phyloP scores from a whole-genome alignment of 1,140 invertebrate species.

The Sycobia sp. region DNA sequence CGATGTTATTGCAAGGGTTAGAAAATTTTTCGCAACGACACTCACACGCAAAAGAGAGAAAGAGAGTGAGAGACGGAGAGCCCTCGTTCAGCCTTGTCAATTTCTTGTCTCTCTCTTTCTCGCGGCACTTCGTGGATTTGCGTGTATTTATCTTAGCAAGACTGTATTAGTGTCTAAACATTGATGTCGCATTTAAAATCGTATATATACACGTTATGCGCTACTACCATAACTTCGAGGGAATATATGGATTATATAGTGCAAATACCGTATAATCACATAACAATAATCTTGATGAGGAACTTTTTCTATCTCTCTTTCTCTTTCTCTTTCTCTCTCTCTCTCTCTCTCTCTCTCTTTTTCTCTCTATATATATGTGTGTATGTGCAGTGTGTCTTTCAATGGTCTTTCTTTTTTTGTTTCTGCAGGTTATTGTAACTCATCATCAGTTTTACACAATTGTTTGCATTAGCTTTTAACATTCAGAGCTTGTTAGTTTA shows the following conservation, averaged over 20 bases:
- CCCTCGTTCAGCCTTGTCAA: constrained; percentile 25
- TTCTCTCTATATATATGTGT: too few species aligned
- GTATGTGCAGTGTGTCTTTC: not conserved
- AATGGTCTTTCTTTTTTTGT: too few species aligned
- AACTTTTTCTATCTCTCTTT: too few species aligned
- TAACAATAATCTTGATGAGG: constrained; percentile 6
- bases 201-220: not conserved
- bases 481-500: too few species aligned
- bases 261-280: constrained; percentile 1
- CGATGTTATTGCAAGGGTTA: not conserved
- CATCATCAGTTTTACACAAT: too few species aligned
- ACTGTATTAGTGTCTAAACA: not conserved
- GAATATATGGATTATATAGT: not conserved
- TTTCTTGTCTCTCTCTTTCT: constrained; percentile 24
- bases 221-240: not conserved
- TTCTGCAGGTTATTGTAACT: too few species aligned
- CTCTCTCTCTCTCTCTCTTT: constrained; percentile 17
- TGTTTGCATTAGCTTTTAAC: too few species aligned
- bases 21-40: constrained; percentile 26
- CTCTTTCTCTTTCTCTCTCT: constrained; percentile 11
- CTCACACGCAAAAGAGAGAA: constrained; percentile 14
- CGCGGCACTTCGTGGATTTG: not conserved
- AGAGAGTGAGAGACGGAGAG: constrained; percentile 20
- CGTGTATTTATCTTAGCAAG: constrained; percentile 11
- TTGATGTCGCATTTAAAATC: not conserved